Evolutionary conservation across 2,888 invertebrate species (phyloP).

Genomic region (Watsonalla cultraria): DNA sequence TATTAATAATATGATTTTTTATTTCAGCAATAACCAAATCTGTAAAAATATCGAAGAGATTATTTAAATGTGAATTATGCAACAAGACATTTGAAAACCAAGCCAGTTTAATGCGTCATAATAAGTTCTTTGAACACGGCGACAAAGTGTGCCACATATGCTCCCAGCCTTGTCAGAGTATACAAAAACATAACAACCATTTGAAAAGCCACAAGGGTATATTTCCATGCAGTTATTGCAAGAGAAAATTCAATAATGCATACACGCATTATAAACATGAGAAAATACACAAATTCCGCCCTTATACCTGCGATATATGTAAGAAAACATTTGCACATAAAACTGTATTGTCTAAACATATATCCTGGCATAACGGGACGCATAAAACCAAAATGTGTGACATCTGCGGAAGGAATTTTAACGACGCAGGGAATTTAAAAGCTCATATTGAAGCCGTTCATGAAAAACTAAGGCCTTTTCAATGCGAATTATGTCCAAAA

Average conservation of each 20-base stretch:
- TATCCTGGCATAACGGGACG: constrained; percentile 25
- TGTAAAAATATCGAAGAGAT: neutral
- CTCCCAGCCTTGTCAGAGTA: neutral
- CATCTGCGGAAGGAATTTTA: neutral
- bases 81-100: neutral
- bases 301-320: constrained; percentile 41
- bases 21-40: neutral
- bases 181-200: neutral
- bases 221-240: neutral
- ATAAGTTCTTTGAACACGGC: neutral
- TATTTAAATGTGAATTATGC: neutral
- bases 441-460: neutral
- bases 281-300: neutral
- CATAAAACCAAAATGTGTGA: neutral
- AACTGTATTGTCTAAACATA: constrained; percentile 45
- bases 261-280: neutral
- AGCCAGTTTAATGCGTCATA: neutral
- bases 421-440: neutral
- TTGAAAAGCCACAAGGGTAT: neutral
- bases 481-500: neutral
- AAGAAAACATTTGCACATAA: constrained; percentile 41
- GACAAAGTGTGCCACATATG: neutral
- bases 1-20: neutral
- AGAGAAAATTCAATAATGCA: neutral
- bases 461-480: neutral